phyloP scores from a whole-genome alignment of 2,113 vertebrate genomes.

The Mastomys coucha region DNA sequence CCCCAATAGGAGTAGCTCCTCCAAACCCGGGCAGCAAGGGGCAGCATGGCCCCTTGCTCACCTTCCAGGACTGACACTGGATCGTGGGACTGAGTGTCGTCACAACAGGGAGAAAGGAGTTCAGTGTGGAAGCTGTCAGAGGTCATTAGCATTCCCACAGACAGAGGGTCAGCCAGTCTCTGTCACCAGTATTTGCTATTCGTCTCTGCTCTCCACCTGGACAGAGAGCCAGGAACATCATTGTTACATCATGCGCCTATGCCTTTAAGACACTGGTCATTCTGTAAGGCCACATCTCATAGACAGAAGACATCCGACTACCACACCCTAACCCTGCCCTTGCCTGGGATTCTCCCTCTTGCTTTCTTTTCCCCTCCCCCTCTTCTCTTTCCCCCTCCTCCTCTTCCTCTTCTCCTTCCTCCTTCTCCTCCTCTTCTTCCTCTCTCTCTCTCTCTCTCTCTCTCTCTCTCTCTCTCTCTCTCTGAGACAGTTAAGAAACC shows the following conservation, averaged over 20 bases:
- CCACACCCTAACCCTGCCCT: background rate
- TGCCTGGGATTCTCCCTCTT: too few relatives aligned
- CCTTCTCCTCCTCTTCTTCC: too few relatives aligned
- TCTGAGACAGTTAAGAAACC: background rate
- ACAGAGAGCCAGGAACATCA: accelerated
- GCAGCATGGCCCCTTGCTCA: background rate
- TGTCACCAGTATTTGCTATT: accelerated
- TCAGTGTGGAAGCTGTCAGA: accelerated
- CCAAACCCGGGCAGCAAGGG: background rate
- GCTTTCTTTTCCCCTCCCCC: too few relatives aligned
- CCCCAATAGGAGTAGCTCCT: background rate
- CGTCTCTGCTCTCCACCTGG: background rate
- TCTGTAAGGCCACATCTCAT: background rate
- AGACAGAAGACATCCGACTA: background rate
- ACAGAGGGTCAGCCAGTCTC: accelerated
- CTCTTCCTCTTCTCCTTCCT: background rate
- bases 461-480: background rate
- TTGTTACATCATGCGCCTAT: background rate
- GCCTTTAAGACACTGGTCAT: background rate
- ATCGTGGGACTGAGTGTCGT: background rate
- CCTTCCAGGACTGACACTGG: background rate
- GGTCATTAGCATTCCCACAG: accelerated
- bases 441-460: too few relatives aligned
- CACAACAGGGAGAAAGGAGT: background rate
- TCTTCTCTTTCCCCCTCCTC: background rate